Conservation (phyloP, 2,888 invertebrate genomes). For the Amphipyra tragopoginis region DNA sequence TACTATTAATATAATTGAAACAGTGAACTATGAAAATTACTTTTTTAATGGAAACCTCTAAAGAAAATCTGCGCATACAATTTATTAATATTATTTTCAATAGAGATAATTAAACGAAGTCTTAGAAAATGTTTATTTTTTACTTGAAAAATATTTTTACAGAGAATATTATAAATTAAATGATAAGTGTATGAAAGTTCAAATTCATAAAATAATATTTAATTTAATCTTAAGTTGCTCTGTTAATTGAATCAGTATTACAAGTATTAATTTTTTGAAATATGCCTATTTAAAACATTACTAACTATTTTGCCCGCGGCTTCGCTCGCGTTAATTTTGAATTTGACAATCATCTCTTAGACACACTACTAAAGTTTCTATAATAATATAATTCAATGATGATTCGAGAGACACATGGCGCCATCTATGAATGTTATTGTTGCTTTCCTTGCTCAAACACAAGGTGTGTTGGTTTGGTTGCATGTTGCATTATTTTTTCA, state of each 20-base stretch:
- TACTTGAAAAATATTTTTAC: slow-evolving; percentile 17
- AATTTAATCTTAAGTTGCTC: no score
- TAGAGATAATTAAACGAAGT: slow-evolving; percentile 40
- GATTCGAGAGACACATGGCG: no score
- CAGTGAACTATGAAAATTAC: slow-evolving; percentile 11
- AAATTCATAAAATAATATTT: neutral
- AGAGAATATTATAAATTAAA: slow-evolving; percentile 18
- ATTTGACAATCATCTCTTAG: no score
- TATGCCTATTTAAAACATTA: no score
- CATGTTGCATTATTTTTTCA: no score
- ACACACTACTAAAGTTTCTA: no score
- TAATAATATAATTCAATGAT: no score
- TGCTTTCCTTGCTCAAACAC: no score
- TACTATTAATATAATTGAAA: slow-evolving; percentile 9
- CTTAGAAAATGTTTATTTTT: slow-evolving; percentile 22
- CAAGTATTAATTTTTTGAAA: neutral
- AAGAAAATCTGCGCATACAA: slow-evolving; percentile 12
- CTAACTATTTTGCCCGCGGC: no score
- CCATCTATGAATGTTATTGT: no score
- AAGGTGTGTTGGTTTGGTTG: no score
- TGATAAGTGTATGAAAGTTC: neutral
- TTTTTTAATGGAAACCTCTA: slow-evolving; percentile 3
- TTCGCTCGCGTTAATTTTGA: no score
- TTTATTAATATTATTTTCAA: slow-evolving; percentile 15
- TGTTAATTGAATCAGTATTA: slow-evolving; percentile 14